These are phyloP conservation scores for Clavelina lepadiformis DNA, from an alignment of 23 tunicate genomes.

Conservation along the genomic window DNA sequence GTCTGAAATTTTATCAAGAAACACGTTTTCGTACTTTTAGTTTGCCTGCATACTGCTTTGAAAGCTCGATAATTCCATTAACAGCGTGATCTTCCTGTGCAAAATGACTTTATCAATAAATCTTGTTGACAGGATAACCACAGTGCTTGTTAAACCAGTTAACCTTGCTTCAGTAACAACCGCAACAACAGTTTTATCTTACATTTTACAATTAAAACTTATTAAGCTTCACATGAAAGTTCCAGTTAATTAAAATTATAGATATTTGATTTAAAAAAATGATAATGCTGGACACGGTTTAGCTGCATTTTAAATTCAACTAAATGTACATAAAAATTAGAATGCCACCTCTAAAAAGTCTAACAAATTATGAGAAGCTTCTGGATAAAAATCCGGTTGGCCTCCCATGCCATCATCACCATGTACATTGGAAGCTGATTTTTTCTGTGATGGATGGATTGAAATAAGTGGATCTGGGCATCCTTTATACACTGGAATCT, in stretches of 20 bases:
- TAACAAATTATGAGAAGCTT: constrained; percentile 35
- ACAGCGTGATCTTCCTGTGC: constrained; percentile 57
- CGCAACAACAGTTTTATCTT: too few relatives aligned
- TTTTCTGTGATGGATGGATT: background rate
- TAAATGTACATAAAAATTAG: background rate
- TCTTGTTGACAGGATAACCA: too few relatives aligned
- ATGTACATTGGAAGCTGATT: constrained; percentile 20
- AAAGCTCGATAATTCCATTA: constrained; percentile 38
- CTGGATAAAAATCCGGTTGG: constrained; percentile 43
- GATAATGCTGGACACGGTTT: too few relatives aligned
- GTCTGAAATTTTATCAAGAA: too few relatives aligned
- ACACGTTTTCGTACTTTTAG: constrained; percentile 28
- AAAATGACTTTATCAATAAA: background rate
- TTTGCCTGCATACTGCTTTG: constrained; percentile 53
- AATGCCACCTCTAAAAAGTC: constrained; percentile 28
- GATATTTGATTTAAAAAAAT: too few relatives aligned
- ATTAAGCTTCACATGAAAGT: too few relatives aligned
- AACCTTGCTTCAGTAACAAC: too few relatives aligned
- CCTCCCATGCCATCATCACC: constrained; percentile 79
- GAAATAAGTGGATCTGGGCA: constrained; percentile 33
- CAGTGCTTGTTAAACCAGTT: too few relatives aligned
- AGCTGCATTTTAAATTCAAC: too few relatives aligned
- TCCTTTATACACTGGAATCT: constrained; percentile 67
- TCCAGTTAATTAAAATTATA: too few relatives aligned
- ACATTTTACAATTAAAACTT: too few relatives aligned